These are phyloP conservation scores for Solea senegalensis DNA, from an alignment of 2,113 vertebrate species.

Conservation along the genomic window DNA sequence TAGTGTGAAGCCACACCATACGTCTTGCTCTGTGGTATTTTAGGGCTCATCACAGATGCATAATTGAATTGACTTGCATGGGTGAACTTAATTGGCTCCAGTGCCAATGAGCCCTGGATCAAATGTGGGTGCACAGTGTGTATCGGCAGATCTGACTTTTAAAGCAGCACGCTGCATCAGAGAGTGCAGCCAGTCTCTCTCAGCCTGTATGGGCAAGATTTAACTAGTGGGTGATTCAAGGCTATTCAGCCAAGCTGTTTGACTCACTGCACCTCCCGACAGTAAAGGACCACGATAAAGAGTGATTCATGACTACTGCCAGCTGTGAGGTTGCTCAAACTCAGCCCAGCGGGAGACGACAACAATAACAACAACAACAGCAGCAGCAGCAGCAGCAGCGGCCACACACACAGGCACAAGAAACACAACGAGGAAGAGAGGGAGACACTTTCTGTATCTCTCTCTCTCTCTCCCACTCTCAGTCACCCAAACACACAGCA, in stretches of 20 bases:
- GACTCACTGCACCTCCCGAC: slow-evolving; percentile 52
- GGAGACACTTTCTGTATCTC: background rate
- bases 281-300: slow-evolving; percentile 44
- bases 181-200: slow-evolving; percentile 14
- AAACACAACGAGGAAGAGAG: background rate
- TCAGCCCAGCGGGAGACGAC: slow-evolving; percentile 24
- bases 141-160: slow-evolving; percentile 70
- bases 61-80: slow-evolving; percentile 81
- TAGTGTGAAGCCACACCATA: slow-evolving; percentile 43
- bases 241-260: slow-evolving; percentile 42
- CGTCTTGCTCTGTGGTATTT: slow-evolving; percentile 68
- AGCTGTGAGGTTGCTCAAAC: slow-evolving; percentile 4
- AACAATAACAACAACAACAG: background rate
- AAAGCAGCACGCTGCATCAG: slow-evolving; percentile 43
- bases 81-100: slow-evolving; percentile 79
- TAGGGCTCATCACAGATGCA: slow-evolving; percentile 73
- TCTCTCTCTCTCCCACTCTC: background rate
- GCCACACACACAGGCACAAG: background rate
- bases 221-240: slow-evolving; percentile 57
- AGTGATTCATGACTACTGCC: slow-evolving; percentile 64
- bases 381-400: slow-evolving; percentile 12
- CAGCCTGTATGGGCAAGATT: slow-evolving; percentile 33
- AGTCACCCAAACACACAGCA: background rate
- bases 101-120: slow-evolving; percentile 64
- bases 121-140: slow-evolving; percentile 51